A percentile compares a stretch with the other conserved stretches of the same genome.
Conservation (phyloP, 2,888 invertebrate species). For the Reticulitermes lucifugus region DNA sequence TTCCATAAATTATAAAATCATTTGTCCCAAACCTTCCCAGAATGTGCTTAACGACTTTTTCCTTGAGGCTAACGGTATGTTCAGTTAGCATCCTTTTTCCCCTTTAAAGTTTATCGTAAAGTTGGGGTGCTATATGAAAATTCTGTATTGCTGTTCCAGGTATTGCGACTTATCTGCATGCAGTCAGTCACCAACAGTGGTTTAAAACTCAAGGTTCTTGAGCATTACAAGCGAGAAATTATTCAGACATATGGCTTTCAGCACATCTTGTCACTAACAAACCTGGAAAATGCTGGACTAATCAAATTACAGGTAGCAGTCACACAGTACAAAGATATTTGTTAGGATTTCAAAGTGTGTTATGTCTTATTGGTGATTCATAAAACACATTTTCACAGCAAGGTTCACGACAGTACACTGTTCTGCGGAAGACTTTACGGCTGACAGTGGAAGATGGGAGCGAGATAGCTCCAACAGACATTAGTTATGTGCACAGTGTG, state of each 20-base stretch:
- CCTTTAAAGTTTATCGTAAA: too few species aligned
- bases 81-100: too few species aligned
- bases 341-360: too few species aligned
- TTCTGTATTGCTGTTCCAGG: slow-evolving; percentile 58
- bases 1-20: too few species aligned
- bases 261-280: slow-evolving; percentile 82
- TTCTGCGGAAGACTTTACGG: slow-evolving; percentile 81
- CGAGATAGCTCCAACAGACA: slow-evolving; percentile 86
- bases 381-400: slow-evolving; percentile 45
- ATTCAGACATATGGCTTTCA: slow-evolving; percentile 89
- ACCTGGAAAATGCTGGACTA: slow-evolving; percentile 89
- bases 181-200: slow-evolving; percentile 95
- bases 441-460: slow-evolving; percentile 90
- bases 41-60: too few species aligned
- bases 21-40: too few species aligned
- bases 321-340: background rate
- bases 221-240: slow-evolving; percentile 79
- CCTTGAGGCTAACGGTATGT: too few species aligned
- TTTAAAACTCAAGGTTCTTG: slow-evolving; percentile 87
- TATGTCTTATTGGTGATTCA: too few species aligned
- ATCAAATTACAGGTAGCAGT: slow-evolving; percentile 75
- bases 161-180: slow-evolving; percentile 90
- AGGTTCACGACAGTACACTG: slow-evolving; percentile 74
- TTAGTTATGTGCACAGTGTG: slow-evolving; percentile 91
- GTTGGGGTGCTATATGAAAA: too few species aligned